Evolutionary conservation across 30 jellyfish, hydroid and myxozoan genomes (phyloP), one percentile per base, ranked within the genome.

Genomic region (Nemopilema nomurai): DNA sequence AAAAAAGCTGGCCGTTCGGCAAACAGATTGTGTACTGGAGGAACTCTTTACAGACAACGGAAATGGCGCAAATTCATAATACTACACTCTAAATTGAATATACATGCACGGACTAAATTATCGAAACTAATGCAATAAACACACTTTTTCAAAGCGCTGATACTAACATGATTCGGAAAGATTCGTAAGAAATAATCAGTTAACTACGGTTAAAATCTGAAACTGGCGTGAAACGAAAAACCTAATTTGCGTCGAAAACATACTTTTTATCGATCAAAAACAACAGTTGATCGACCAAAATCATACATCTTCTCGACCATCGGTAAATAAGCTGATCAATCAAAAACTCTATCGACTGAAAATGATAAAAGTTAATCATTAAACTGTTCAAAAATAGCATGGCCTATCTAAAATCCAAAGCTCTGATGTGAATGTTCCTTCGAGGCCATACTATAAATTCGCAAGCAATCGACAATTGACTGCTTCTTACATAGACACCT

Each of bases 131-230:
- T 41, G 57, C 13, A 73, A 73, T 18, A 16, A 67, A 66, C 89
- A 76, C 86, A 80, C 89, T 80, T 80, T 80, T 62, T 80, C 81
- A 80, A 80, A 80, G 89, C 80, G 89, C 65, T 20, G 21, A 80
- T 52, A 62, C 74, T 67, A 64, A 80, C 49, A 29, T 18, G 62
- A 21, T 49, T 32, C 69, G 51, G 25, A 73, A 73, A 30, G 23
- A 30, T 66, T 18, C 28, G 70, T 73, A 20, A 8, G 51, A 73
- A 73, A 73, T 7, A 8, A 18, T 33, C n/a, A 22, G 49, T 7
- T 29, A 71, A 32, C 50, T 30, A 18, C 77, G 4, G 20, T 67
- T 20, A 67, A 67, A 67, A 26, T 67, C 8, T 49, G 31, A 67
- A 49, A 26, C 50, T 67, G 72, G n/a, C 26, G 57, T 41, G 57